Evolutionary conservation across 2,888 invertebrate genomes (phyloP), one percentile per base, ranked within the genome.

Genomic region (Hemicrepidius hirtus): DNA sequence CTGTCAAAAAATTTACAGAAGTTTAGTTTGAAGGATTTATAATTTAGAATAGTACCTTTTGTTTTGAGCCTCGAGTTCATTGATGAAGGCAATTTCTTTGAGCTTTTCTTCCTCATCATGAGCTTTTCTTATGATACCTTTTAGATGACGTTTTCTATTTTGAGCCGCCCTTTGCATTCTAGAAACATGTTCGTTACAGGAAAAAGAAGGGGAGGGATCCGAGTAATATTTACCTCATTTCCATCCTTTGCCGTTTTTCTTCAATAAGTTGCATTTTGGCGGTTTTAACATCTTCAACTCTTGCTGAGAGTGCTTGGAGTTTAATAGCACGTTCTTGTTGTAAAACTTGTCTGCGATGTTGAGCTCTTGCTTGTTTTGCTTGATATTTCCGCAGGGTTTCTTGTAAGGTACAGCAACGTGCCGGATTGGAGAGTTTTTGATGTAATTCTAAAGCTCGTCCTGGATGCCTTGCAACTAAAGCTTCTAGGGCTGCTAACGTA

Each of bases 41-140:
- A n/a, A n/a, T n/a, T n/a, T n/a, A n/a, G n/a, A n/a, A n/a, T n/a
- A n/a, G n/a, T n/a, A 84, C 84, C 84, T 88, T 80, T 97, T 94
- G 85, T 98, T 97, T 87, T 97, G 97, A 0, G 97, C 97, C 83
- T 98, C 97, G 46, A 99, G 87, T 79, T 95, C 95, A 85, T 98
- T 99, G 71, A 99, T 99, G 85, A 99, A 99, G 12, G 97, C 97
- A 66, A 99, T 98, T 88, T 99, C 99, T 76, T 96, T 95, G 3
- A 97, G 91, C 84, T 98, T 98, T 71, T 97, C 96, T 79, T 99
- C 98, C 84, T 99, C 99, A 80, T 99, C 98, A 82, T 98, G 98
- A 0, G 99, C 99, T 85, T 98, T 98, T 78, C 94, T 92, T 0
- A 97, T 94, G 77, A 97, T 96, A 83, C 92, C 95, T 85, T 89